Evolutionary conservation across 2,797 vertebrate species (phyloP).

Genomic region (Phoxinus dragarum): DNA sequence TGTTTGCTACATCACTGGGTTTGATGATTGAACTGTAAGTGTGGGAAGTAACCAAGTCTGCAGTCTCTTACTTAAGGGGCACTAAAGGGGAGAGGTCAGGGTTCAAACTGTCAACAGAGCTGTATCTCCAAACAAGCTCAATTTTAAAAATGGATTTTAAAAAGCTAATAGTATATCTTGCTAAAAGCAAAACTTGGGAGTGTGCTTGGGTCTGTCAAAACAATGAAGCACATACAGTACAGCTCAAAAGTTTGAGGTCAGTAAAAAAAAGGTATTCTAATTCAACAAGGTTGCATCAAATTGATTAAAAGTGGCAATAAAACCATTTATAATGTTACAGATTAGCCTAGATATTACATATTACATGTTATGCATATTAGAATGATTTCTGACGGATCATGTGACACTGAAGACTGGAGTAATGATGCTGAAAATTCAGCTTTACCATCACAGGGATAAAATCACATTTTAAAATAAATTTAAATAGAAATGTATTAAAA

Average conservation of each 20-base stretch:
- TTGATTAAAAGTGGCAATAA: not conserved
- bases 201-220: not conserved
- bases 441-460: not conserved
- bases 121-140: constrained; percentile 18
- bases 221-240: not conserved
- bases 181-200: not conserved
- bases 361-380: too few species aligned
- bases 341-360: too few species aligned
- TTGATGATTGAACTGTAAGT: constrained; percentile 42
- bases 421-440: too few species aligned
- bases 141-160: not conserved
- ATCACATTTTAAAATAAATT: too few species aligned
- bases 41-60: constrained; percentile 30
- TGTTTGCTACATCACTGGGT: constrained; percentile 36
- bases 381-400: too few species aligned
- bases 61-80: constrained; percentile 14
- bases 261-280: not conserved
- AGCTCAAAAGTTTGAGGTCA: not conserved
- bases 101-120: constrained; percentile 5
- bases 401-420: too few species aligned
- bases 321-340: not conserved
- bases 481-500: too few species aligned
- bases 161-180: not conserved
- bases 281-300: not conserved
- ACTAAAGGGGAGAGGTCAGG: not conserved